Percentiles rank a stretch among this genome's conserved stretches.
phyloP scores from a whole-genome alignment of 2,797 vertebrate species.

The Bucorvus abyssinicus region DNA sequence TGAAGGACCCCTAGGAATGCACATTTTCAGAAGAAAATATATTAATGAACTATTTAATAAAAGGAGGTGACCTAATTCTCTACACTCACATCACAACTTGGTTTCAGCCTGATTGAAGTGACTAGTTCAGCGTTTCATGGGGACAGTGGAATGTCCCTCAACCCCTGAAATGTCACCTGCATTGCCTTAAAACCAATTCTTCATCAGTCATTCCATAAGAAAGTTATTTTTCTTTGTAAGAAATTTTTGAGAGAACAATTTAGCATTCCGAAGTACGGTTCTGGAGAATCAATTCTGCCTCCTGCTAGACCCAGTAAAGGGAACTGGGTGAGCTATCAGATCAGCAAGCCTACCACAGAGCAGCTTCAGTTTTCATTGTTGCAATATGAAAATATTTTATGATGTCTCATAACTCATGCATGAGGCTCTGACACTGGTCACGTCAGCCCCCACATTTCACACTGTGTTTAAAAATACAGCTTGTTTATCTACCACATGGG shows the following conservation, averaged over 20 bases:
- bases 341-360: slow-evolving; percentile 33
- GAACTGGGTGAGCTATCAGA: neutral
- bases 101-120: neutral
- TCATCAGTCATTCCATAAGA: neutral
- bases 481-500: slow-evolving; percentile 25
- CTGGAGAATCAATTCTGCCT: neutral
- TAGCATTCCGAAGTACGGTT: neutral
- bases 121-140: neutral
- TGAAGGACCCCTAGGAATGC: neutral
- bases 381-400: slow-evolving; percentile 25
- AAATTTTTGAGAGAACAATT: neutral
- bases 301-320: neutral
- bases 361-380: slow-evolving; percentile 26
- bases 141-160: neutral
- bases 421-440: slow-evolving; percentile 18
- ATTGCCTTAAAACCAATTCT: neutral
- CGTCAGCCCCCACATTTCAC: slow-evolving; percentile 23
- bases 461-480: slow-evolving; percentile 1
- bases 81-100: neutral
- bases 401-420: slow-evolving; percentile 21
- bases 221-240: neutral
- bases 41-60: neutral
- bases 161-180: neutral
- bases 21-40: neutral
- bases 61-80: neutral